Conservation (phyloP, 1,140 invertebrate species). For the Colletes latitarsis region DNA sequence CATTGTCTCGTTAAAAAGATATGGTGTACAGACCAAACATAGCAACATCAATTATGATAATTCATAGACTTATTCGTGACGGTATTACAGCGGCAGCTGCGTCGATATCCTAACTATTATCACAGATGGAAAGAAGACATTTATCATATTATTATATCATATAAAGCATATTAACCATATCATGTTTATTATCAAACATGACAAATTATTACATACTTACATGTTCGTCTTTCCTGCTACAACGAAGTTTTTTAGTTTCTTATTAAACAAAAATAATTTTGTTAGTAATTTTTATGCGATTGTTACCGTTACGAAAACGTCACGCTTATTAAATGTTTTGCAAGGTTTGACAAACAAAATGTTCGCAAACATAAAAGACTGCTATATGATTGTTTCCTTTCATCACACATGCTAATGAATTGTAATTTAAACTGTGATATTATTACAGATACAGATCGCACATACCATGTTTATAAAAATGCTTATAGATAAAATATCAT, state of each 20-base stretch:
- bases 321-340: neutral
- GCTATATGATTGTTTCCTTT: neutral
- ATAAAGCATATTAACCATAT: constrained; percentile 6
- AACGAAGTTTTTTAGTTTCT: constrained; percentile 2
- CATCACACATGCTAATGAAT: neutral
- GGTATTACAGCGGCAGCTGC: constrained; percentile 73
- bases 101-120: constrained; percentile 77
- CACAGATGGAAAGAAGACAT: constrained; percentile 79
- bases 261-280: constrained; percentile 7
- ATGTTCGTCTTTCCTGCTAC: constrained; percentile 50
- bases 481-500: neutral
- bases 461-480: neutral
- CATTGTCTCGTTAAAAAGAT: constrained; percentile 56
- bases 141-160: constrained; percentile 71
- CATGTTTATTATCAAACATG: constrained; percentile 35
- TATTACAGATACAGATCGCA: constrained; percentile 9
- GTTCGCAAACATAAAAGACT: neutral
- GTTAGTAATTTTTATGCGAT: neutral
- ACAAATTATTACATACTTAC: constrained; percentile 61
- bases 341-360: neutral
- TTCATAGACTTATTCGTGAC: constrained; percentile 68
- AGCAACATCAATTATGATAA: constrained; percentile 47
- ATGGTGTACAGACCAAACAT: constrained; percentile 51
- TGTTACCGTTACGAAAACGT: neutral
- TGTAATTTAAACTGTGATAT: neutral